Evolutionary conservation across 2,888 invertebrate genomes (phyloP).

Genomic region (Apotomis turbidana): DNA sequence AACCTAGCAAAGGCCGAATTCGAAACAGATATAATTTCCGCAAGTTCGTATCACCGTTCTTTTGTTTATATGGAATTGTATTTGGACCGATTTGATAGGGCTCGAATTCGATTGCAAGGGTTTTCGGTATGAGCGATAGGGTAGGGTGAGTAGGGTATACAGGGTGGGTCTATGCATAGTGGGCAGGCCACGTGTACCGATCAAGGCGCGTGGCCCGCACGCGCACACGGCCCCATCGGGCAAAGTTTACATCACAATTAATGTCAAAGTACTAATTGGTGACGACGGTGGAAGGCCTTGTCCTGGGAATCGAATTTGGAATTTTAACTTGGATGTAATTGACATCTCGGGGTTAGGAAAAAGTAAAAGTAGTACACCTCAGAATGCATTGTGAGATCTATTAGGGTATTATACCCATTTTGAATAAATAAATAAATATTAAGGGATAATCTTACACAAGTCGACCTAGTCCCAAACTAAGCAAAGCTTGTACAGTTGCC

Average conservation of each 20-base stretch:
- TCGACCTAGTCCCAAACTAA: too few relatives aligned
- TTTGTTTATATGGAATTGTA: background rate
- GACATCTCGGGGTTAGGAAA: conserved; percentile 16
- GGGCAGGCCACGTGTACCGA: conserved; percentile 14
- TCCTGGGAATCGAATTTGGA: conserved; percentile 24
- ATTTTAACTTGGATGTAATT: conserved; percentile 19
- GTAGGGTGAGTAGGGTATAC: background rate
- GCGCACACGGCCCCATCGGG: conserved; percentile 58
- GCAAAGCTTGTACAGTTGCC: too few relatives aligned
- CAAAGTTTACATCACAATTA: conserved; percentile 71
- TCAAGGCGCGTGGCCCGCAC: conserved; percentile 66
- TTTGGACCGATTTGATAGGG: background rate
- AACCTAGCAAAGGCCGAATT: conserved; percentile 7
- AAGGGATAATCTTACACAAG: too few relatives aligned
- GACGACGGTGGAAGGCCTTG: conserved; percentile 53
- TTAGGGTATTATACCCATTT: too few relatives aligned
- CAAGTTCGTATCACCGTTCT: background rate
- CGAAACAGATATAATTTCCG: background rate
- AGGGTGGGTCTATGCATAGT: conserved; percentile 18
- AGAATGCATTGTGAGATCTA: too few relatives aligned
- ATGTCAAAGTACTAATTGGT: conserved; percentile 73
- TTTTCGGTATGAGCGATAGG: background rate
- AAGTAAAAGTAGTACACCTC: background rate
- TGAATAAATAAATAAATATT: too few relatives aligned
- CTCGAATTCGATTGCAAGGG: background rate